These are phyloP conservation scores for Ictalurus punctatus DNA, from an alignment of 2,113 vertebrate genomes.

Conservation along the genomic window DNA sequence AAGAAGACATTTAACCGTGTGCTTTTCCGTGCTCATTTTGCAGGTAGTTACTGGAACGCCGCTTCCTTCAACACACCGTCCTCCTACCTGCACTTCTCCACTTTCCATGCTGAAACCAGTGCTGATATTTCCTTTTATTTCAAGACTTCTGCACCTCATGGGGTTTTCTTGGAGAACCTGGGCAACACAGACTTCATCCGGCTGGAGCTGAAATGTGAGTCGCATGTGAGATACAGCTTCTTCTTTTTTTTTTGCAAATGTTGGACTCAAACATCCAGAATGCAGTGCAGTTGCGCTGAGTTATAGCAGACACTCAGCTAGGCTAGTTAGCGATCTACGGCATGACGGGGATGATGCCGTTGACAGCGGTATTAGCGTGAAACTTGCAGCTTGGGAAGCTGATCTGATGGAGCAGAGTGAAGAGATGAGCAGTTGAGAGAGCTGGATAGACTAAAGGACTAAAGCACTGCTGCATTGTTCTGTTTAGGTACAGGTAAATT, in stretches of 20 bases:
- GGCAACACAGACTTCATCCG: slow-evolving; percentile 97
- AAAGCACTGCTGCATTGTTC: neutral
- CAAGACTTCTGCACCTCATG: slow-evolving; percentile 89
- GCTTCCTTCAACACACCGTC: slow-evolving; percentile 92
- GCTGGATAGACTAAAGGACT: neutral
- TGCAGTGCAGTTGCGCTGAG: no score
- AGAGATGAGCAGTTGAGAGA: neutral
- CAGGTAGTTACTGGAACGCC: slow-evolving; percentile 95
- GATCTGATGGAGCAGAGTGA: neutral
- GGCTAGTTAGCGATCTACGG: no score
- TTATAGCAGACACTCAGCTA: no score
- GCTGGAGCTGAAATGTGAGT: slow-evolving; percentile 80
- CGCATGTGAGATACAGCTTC: neutral
- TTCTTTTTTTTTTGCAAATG: no score
- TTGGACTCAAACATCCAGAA: no score
- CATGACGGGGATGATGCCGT: neutral
- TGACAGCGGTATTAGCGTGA: neutral
- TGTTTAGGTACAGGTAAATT: neutral
- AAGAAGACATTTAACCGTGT: neutral
- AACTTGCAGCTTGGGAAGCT: neutral
- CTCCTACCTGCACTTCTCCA: slow-evolving; percentile 95
- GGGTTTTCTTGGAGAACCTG: slow-evolving; percentile 95
- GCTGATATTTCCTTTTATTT: slow-evolving; percentile 99
- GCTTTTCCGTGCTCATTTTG: slow-evolving; percentile 27
- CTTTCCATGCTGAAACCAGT: slow-evolving; percentile 94